phyloP scores from a whole-genome alignment of 92 coral and sea anemone species.

The Zoanthus solanderi region DNA sequence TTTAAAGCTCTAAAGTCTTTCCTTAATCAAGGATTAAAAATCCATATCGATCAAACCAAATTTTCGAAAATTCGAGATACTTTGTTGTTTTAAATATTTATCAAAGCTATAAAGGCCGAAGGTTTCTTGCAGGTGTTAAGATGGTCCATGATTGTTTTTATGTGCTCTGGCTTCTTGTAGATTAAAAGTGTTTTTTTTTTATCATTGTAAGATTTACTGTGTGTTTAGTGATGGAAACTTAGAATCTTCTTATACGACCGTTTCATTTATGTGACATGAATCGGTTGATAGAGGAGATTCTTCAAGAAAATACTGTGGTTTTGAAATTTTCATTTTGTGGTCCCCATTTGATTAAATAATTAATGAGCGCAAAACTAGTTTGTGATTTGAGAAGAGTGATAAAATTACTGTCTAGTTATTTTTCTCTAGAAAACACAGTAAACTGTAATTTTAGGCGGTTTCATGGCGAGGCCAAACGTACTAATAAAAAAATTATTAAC shows the following conservation, averaged over 20 bases:
- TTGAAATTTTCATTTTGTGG: conserved; percentile 15
- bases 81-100: conserved; percentile 34
- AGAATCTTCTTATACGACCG: not conserved
- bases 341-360: conserved; percentile 34
- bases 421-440: not conserved
- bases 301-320: conserved; percentile 8
- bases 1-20: conserved; percentile 9
- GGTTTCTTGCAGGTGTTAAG: conserved; percentile 46
- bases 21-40: conserved; percentile 32
- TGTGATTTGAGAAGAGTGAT: conserved; percentile 11
- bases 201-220: not conserved
- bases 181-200: not conserved
- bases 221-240: not conserved
- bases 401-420: conserved; percentile 28
- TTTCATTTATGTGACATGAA: not conserved
- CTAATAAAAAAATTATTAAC: not conserved
- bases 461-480: not conserved
- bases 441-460: not conserved
- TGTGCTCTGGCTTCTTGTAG: not conserved
- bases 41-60: conserved; percentile 11
- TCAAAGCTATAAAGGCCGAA: conserved; percentile 20
- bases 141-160: not conserved
- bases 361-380: conserved; percentile 28
- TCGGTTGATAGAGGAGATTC: not conserved
- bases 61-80: conserved; percentile 31